Evolutionary conservation across 2,797 vertebrate genomes (phyloP).

Genomic region (Lacerta bilineata): DNA sequence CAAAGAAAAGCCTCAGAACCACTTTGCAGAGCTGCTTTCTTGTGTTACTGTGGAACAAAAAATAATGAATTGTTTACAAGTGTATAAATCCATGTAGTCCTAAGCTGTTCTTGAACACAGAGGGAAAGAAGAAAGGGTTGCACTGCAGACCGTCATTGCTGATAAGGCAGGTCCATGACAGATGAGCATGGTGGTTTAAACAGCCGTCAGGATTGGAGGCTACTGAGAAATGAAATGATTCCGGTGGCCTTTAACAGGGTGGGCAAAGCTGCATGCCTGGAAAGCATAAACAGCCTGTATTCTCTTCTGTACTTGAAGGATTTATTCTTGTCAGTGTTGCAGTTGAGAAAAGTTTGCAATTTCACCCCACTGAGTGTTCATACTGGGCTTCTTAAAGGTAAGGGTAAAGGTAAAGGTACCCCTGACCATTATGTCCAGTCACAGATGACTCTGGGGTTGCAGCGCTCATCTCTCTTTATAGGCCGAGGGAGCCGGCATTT

Average conservation of each 20-base stretch:
- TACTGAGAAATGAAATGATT: constrained; percentile 75
- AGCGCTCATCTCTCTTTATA: no score
- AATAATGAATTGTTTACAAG: constrained; percentile 54
- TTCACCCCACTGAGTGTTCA: constrained; percentile 45
- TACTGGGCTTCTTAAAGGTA: background rate
- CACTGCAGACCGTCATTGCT: constrained; percentile 62
- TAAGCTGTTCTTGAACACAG: constrained; percentile 69
- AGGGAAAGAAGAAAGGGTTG: constrained; percentile 45
- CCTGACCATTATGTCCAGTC: no score
- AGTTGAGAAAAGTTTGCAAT: constrained; percentile 53
- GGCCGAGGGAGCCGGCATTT: no score
- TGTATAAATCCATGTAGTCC: constrained; percentile 49
- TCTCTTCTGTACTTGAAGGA: constrained; percentile 51
- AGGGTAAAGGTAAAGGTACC: no score
- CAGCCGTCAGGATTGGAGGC: constrained; percentile 59
- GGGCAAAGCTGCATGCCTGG: constrained; percentile 65
- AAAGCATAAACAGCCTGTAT: constrained; percentile 65
- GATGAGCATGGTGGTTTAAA: constrained; percentile 74
- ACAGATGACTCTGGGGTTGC: no score
- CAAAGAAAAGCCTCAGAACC: background rate
- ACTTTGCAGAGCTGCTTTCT: constrained; percentile 15
- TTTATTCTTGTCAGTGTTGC: constrained; percentile 51
- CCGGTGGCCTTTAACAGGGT: constrained; percentile 68
- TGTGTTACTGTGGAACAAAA: constrained; percentile 40
- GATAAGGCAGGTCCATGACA: constrained; percentile 65